Percentiles rank a stretch among this genome's conserved stretches.
Evolutionary conservation across 1,140 invertebrate genomes (phyloP).

Genomic region (Aleiodes sp.): DNA sequence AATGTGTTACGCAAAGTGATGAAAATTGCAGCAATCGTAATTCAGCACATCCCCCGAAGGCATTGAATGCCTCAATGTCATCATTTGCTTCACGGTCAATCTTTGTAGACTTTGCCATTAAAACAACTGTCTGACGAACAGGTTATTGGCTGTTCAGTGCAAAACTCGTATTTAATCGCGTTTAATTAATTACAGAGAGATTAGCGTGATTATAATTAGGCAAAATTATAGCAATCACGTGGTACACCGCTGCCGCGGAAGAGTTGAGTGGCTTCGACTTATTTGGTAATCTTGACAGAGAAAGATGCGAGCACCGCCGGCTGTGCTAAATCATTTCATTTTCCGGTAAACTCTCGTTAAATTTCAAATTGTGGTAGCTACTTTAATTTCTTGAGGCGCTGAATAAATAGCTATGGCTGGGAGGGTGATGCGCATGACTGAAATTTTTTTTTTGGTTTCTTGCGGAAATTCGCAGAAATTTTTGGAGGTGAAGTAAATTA

Average conservation of each 20-base stretch:
- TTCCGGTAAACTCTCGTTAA: neutral
- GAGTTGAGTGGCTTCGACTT: constrained; percentile 20
- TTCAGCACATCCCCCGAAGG: neutral
- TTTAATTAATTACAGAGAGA: constrained; percentile 63
- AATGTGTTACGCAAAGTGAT: neutral
- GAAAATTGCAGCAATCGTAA: neutral
- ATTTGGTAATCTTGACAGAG: neutral
- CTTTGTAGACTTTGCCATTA: neutral
- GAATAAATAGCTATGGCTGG: too few species aligned
- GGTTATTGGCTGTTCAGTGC: constrained; percentile 60
- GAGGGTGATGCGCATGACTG: too few species aligned
- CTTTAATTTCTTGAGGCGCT: too few species aligned
- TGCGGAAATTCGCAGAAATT: too few species aligned
- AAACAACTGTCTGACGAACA: constrained; percentile 46
- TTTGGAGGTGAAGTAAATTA: too few species aligned
- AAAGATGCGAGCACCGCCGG: neutral
- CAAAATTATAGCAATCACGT: constrained; percentile 61
- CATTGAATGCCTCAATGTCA: neutral
- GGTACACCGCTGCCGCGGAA: constrained; percentile 49
- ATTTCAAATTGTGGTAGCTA: too few species aligned
- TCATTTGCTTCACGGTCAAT: neutral
- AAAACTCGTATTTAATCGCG: constrained; percentile 53
- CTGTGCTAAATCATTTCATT: neutral
- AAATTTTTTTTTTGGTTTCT: too few species aligned
- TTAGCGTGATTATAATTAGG: constrained; percentile 64